These are phyloP conservation scores for Rhynchomys soricoides DNA, from an alignment of 2,113 vertebrate genomes.

Conservation along the genomic window DNA sequence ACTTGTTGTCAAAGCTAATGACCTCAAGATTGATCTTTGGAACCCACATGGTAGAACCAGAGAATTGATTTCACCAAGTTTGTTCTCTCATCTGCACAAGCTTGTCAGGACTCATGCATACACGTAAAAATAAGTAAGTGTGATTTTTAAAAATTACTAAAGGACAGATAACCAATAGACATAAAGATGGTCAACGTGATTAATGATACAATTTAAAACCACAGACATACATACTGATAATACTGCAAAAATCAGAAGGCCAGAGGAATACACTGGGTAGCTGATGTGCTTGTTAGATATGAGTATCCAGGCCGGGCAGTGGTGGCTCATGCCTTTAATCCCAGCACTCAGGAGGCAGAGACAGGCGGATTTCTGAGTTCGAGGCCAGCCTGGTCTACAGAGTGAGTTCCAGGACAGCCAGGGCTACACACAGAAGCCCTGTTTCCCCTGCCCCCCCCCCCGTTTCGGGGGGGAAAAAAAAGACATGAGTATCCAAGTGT, in stretches of 20 bases:
- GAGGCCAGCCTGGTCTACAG: too few species aligned
- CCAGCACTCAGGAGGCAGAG: too few species aligned
- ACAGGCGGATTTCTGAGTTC: too few species aligned
- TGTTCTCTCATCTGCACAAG: neutral
- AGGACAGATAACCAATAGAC: neutral
- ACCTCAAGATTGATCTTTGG: neutral
- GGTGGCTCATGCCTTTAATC: too few species aligned
- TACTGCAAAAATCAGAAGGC: neutral
- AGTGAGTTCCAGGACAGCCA: too few species aligned
- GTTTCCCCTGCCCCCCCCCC: too few species aligned
- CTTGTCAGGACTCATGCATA: neutral
- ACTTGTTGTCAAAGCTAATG: neutral
- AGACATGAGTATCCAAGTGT: too few species aligned
- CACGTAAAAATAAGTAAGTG: neutral
- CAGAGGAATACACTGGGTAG: neutral
- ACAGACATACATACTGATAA: neutral
- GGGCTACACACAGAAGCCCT: too few species aligned
- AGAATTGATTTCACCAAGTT: neutral
- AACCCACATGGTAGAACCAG: neutral
- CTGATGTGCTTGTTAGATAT: neutral
- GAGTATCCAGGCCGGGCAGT: too few species aligned
- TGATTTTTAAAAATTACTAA: neutral
- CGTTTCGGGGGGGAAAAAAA: too few species aligned
- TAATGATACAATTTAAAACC: neutral
- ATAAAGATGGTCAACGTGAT: neutral